Conservation (phyloP, 2,113 vertebrate genomes). For the Anoura caudifer region DNA sequence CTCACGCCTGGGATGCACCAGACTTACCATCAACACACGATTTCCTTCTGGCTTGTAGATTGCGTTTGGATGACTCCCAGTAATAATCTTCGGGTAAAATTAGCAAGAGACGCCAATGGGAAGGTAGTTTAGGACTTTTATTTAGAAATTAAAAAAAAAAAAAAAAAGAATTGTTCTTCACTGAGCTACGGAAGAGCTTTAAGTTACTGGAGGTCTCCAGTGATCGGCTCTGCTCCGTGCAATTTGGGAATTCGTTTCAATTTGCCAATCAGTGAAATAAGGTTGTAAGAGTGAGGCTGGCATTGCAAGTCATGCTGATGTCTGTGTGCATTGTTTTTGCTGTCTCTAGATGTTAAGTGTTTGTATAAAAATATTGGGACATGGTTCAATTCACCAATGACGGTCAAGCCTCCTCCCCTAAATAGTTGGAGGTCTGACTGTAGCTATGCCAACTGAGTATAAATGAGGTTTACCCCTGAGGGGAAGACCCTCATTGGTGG, state of each 20-base stretch:
- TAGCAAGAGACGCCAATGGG: not conserved
- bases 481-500: not conserved
- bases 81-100: constrained; percentile 16
- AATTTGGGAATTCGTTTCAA: not conserved
- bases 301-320: not conserved
- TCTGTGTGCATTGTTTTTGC: not conserved
- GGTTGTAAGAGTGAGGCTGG: not conserved
- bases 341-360: not conserved
- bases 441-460: not conserved
- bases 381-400: not conserved
- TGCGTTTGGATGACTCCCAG: constrained; percentile 10
- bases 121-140: not conserved
- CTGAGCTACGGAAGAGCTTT: not conserved
- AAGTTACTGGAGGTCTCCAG: not conserved
- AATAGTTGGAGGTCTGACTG: not conserved
- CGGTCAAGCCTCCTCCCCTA: not conserved
- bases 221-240: not conserved
- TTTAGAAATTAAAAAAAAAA: not conserved
- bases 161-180: not conserved
- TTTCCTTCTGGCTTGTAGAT: constrained; percentile 54
- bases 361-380: not conserved
- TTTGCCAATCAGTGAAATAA: not conserved
- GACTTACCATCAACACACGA: constrained; percentile 22
- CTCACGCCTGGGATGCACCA: not conserved
- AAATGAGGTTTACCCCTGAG: not conserved